Base-by-base conservation (phyloP, 2,888 invertebrate species). In the Amphiduros pacificus region DNA sequence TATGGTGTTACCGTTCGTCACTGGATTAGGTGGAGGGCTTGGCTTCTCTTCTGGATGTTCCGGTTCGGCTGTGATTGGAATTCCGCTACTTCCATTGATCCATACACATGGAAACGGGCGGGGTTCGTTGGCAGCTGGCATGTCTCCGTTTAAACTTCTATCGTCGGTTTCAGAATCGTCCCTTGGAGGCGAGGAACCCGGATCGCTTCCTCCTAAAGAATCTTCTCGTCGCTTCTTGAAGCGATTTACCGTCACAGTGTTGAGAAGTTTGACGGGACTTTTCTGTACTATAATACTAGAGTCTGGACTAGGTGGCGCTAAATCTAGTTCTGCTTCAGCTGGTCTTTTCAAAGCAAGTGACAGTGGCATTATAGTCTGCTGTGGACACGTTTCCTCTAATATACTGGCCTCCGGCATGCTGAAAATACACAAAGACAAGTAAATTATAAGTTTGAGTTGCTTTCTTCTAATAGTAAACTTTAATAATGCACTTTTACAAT, bases 281-380 rank as follows among this genome's bases (percentile, higher is more conserved):
- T n/a, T n/a, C n/a, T n/a, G n/a, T n/a, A n/a, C n/a, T n/a, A n/a
- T n/a, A 22, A n/a, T 22, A 44, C 20, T 4, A n/a, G 44, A 44
- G 6, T 44, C 44, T 6, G 44, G 5, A 5, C n/a, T n/a, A 44
- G n/a, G 44, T n/a, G n/a, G n/a, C n/a, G n/a, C n/a, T n/a, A n/a
- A n/a, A n/a, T n/a, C n/a, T n/a, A n/a, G n/a, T 20, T 20, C 44
- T 5, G n/a, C 44, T 44, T 44, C 44, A 4, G 44, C 44, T 20
- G 44, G 44, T 5, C 44, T n/a, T 17, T 44, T 44, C 6, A 4
- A 5, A 44, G 44, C 44, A 6, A 44, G 44, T 6, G 44, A 44
- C 44, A 44, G 22, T 44, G 44, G 44, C 44, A 44, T 44, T 22
- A 44, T 44, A n/a, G n/a, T n/a, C n/a, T n/a, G n/a, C n/a, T n/a